Percentiles rank a stretch among this genome's conserved stretches.
These are phyloP conservation scores for Syngnathus acus DNA, from an alignment of 2,797 vertebrate species.

Conservation along the genomic window DNA sequence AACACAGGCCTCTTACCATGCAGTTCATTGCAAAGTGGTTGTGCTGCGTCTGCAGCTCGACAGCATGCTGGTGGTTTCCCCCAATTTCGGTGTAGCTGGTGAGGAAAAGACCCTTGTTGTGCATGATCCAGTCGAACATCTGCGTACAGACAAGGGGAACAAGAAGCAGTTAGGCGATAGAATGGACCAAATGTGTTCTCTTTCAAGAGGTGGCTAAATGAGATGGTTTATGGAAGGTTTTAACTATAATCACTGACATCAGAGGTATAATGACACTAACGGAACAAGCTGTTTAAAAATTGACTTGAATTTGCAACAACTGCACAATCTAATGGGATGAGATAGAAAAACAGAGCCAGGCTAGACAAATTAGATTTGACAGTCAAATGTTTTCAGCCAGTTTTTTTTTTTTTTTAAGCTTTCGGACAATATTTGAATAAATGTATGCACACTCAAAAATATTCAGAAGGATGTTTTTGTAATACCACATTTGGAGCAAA, in stretches of 20 bases:
- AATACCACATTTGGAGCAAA: neutral
- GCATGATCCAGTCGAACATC: conserved; percentile 99
- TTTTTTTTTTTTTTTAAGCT: neutral
- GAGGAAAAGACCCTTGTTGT: conserved; percentile 98
- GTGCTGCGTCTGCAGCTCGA: conserved; percentile 99
- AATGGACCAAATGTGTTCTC: neutral
- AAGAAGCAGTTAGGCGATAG: conserved; percentile 9
- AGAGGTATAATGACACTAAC: neutral
- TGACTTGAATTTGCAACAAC: neutral
- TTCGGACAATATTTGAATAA: neutral
- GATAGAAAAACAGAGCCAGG: neutral
- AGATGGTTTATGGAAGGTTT: neutral
- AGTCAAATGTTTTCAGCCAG: too few relatives aligned
- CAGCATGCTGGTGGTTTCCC: conserved; percentile 89
- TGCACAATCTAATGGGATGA: neutral
- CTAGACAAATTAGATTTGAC: too few relatives aligned
- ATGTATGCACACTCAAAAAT: neutral
- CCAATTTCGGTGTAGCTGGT: conserved; percentile 97
- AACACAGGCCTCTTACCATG: conserved; percentile 80
- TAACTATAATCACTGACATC: neutral
- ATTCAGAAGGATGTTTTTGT: neutral
- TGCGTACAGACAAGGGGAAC: conserved; percentile 40
- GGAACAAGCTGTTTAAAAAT: neutral
- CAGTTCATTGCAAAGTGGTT: conserved; percentile 99
- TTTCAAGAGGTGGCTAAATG: neutral